A percentile compares a stretch with the other conserved stretches of the same genome.
These are phyloP conservation scores for Rhyacichthys aspro DNA, from an alignment of 2,797 vertebrate species.

Conservation along the genomic window DNA sequence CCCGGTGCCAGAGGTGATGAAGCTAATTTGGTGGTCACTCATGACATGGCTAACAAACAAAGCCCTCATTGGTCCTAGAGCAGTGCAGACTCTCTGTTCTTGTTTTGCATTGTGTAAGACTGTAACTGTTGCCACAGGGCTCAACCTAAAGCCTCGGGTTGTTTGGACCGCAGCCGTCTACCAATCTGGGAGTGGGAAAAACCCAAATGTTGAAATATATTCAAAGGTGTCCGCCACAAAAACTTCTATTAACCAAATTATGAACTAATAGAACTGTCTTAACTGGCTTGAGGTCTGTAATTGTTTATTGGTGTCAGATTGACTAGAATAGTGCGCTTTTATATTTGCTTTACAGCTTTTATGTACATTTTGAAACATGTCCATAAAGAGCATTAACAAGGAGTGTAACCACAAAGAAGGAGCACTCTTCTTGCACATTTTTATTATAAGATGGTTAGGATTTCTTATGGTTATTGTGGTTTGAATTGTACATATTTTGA, in stretches of 20 bases:
- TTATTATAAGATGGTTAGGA: too few relatives aligned
- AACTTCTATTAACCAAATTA: background rate
- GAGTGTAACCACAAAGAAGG: too few relatives aligned
- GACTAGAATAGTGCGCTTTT: too few relatives aligned
- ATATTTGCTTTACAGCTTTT: too few relatives aligned
- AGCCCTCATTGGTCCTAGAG: constrained; percentile 72
- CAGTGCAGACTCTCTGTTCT: constrained; percentile 52
- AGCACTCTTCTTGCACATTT: too few relatives aligned
- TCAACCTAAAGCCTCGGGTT: constrained; percentile 48
- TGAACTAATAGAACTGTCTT: too few relatives aligned
- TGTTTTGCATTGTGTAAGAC: constrained; percentile 57
- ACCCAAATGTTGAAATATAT: constrained; percentile 35
- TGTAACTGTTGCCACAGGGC: constrained; percentile 56
- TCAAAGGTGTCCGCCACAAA: constrained; percentile 15
- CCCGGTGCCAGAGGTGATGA: constrained; percentile 78
- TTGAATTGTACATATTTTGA: too few relatives aligned
- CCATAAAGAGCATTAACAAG: too few relatives aligned
- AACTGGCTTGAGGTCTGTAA: too few relatives aligned
- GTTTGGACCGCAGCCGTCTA: constrained; percentile 37
- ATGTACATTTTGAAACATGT: too few relatives aligned
- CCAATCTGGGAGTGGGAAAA: constrained; percentile 44
- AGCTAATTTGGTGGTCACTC: constrained; percentile 80
- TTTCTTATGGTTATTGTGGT: too few relatives aligned
- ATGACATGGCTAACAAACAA: constrained; percentile 79
- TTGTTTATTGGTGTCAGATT: too few relatives aligned